Evolutionary conservation across 2,888 invertebrate species (phyloP).

Genomic region (Tenthredo distinguenda): DNA sequence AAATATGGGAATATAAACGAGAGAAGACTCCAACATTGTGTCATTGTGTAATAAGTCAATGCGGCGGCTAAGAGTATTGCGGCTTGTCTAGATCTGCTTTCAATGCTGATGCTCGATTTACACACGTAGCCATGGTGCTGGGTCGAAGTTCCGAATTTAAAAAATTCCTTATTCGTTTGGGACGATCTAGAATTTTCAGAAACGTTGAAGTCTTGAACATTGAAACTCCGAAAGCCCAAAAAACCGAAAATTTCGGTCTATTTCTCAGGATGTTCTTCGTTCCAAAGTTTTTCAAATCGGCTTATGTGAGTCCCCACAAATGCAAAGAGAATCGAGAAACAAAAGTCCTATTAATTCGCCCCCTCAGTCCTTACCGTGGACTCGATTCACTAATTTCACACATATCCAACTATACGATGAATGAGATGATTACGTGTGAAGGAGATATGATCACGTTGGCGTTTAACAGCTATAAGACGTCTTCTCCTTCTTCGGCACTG

Average conservation of each 20-base stretch:
- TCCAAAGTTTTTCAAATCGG: too few species aligned
- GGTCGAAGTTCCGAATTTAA: too few species aligned
- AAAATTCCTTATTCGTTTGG: too few species aligned
- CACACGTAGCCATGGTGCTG: background rate
- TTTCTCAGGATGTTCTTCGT: too few species aligned
- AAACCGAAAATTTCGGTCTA: too few species aligned
- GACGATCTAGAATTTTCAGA: too few species aligned
- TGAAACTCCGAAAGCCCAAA: too few species aligned
- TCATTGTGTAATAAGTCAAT: constrained; percentile 71
- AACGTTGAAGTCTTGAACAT: too few species aligned
- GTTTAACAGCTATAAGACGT: background rate
- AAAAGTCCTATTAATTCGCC: background rate
- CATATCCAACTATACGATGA: background rate
- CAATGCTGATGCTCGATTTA: background rate
- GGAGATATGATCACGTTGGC: background rate
- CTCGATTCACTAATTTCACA: background rate
- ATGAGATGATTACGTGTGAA: background rate
- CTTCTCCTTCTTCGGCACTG: background rate
- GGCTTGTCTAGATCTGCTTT: constrained; percentile 27
- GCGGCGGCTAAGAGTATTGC: constrained; percentile 58
- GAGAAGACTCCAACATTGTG: constrained; percentile 64
- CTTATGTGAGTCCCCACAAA: too few species aligned
- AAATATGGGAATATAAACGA: constrained; percentile 74
- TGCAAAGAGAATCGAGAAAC: too few species aligned
- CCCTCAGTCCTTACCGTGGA: background rate